Evolutionary conservation across 2,888 invertebrate genomes (phyloP).

Genomic region (Habroteleia sp.): DNA sequence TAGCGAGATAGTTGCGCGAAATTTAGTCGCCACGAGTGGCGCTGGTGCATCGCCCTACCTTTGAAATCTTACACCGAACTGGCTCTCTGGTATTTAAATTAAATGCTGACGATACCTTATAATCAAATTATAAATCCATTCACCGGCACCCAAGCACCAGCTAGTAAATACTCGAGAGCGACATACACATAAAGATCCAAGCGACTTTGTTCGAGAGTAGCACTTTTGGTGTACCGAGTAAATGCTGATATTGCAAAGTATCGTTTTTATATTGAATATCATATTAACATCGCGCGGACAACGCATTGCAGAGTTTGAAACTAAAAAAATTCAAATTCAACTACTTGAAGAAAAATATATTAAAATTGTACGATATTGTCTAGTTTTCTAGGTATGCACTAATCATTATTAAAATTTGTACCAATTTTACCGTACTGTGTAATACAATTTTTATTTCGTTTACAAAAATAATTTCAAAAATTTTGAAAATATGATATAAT

Average conservation of each 20-base stretch:
- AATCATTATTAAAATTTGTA: no score
- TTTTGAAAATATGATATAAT: no score
- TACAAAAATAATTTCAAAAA: no score
- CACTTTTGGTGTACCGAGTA: conserved; percentile 32
- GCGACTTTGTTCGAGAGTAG: conserved; percentile 48
- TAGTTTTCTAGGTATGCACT: no score
- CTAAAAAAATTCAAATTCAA: no score
- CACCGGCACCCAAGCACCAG: conserved; percentile 49
- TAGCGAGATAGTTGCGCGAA: conserved; percentile 30
- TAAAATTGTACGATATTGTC: no score
- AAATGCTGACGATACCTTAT: conserved; percentile 68
- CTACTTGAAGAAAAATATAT: no score
- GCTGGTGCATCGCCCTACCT: conserved; percentile 59
- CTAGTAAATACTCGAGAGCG: conserved; percentile 54
- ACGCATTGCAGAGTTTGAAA: no score
- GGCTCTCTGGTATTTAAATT: conserved; percentile 71
- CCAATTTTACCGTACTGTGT: no score
- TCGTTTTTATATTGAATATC: conserved; percentile 52
- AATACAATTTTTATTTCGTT: no score
- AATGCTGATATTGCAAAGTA: conserved; percentile 59
- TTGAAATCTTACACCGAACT: conserved; percentile 70
- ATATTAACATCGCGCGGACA: conserved; percentile 16
- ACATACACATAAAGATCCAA: conserved; percentile 54
- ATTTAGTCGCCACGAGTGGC: conserved; percentile 19
- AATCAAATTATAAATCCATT: conserved; percentile 67